Evolutionary conservation across 2,797 vertebrate species (phyloP), one percentile per base, ranked within the genome.

Genomic region (Cheirogaleus major): DNA sequence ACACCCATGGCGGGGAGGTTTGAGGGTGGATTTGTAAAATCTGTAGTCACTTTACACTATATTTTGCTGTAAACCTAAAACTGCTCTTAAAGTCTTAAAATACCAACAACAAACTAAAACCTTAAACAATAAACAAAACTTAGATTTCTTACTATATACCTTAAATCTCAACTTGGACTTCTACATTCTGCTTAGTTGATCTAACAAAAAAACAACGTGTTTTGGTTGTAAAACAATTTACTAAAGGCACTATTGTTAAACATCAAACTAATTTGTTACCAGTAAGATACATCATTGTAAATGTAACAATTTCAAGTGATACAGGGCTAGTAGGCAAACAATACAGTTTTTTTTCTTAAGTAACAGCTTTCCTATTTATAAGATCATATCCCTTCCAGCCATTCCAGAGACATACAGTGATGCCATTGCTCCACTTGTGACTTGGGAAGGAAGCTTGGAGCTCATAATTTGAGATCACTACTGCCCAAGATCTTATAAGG

Each of bases 231-330:
- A 97, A 97, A 96, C 97, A 95, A 97, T 97, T 98, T 97, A 97
- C 98, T 98, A 97, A 97, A 97, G 97, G 96, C 96, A 97, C 97
- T 97, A 96, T 86, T 96, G 88, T 96, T 96, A 97, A 97, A 96
- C 96, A 97, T 91, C 85, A 89, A 85, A 94, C 76, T 95, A 93
- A 90, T 81, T 81, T 89, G 79, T 97, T 96, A 87, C 96, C 85
- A 93, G 6, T 94, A 95, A 94, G 79, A 93, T 96, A 97, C 96
- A 97, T 98, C 92, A 94, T 94, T 89, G 75, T 93, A 97, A 95
- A 98, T 91, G 95, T 89, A 93, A 96, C 97, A 97, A 59, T 81
- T 93, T 87, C 48, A 72, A 95, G 87, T 80, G 83, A 89, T 91
- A 96, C 96, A 96, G n/a, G 81, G 63, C 97, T 95, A 96, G 38